These are phyloP conservation scores for Lasioglossum villosulum DNA, from an alignment of 2,888 invertebrate genomes.

Conservation along the genomic window DNA sequence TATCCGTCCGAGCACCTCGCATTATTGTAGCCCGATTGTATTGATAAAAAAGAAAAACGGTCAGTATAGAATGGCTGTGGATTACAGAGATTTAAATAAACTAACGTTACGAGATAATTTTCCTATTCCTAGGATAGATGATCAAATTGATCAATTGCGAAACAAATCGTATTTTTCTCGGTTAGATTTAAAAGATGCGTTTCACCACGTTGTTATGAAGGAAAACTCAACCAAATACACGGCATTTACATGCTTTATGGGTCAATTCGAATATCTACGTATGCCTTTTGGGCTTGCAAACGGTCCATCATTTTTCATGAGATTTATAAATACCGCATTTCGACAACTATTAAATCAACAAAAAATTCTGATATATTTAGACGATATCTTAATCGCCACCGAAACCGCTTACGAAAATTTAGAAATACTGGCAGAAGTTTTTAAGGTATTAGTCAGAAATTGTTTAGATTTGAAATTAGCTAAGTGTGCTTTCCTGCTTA, in stretches of 20 bases:
- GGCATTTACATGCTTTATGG: conserved; percentile 1
- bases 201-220: conserved; percentile 4
- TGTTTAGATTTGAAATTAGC: background rate
- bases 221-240: conserved; percentile 10
- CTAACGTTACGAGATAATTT: conserved; percentile 11
- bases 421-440: background rate
- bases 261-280: conserved; percentile 18
- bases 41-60: background rate
- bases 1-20: background rate
- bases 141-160: conserved; percentile 25
- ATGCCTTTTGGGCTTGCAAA: background rate
- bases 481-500: background rate
- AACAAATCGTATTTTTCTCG: conserved; percentile 12
- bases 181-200: conserved; percentile 24
- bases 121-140: conserved; percentile 11
- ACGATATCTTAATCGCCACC: background rate
- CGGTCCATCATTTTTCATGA: background rate
- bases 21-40: conserved; percentile 16
- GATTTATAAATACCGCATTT: background rate
- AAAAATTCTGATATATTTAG: background rate
- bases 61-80: conserved; percentile 2
- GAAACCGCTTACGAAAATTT: background rate
- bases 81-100: conserved; percentile 17
- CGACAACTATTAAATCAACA: background rate
- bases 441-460: background rate